Base-by-base conservation (phyloP, 1,140 invertebrate species). In the Paraescarpia echinospica region DNA sequence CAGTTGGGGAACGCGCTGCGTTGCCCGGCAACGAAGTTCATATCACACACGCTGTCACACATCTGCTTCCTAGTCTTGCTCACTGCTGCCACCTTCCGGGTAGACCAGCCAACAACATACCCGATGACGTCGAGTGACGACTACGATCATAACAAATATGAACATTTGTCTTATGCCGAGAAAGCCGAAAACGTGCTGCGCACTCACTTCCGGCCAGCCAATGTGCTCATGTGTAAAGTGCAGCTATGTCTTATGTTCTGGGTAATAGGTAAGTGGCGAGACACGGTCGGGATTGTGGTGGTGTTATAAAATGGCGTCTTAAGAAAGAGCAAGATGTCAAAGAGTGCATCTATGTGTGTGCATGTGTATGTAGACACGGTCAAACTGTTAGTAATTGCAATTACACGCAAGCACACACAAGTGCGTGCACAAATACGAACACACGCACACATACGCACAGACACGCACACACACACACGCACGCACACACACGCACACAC, bases 211-310 rank as follows among this genome's bases (percentile, higher is more conserved):
- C 92, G 96, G 92, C 95, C 96, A 33, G 95, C 95, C 92, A 96
- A 94, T 93, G 95, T 94, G 48, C 94, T 96, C 92, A 94, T 96
- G 41, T 96, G 95, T 31, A 95, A 96, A 93, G 95, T 96, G 91
- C 96, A 96, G 93, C 95, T 95, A 89, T 96, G 96, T 95, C 96
- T 96, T 91, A 95, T 96, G 91, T 96, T 96, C 93, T 96, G 96
- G 95, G 95, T 96, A 93, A 93, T 95, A 94, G 96, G 96, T 96
- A 94, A 91, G 35, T 90, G n/a, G 14, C 34, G 89, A 90, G 14
- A 5, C 59, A 31, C 59, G 12, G 12, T n/a, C 34, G 5, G 89
- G 18, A 5, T 90, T 90, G 2, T 2, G 59, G 14, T 77, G 9
- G 22, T 31, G 59, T 31, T 27, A 77, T 27, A 27, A 77, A 77